Evolutionary conservation across 2,797 vertebrate species (phyloP), one percentile per base, ranked within the genome.

Genomic region (Poeciliopsis paucimaculata): DNA sequence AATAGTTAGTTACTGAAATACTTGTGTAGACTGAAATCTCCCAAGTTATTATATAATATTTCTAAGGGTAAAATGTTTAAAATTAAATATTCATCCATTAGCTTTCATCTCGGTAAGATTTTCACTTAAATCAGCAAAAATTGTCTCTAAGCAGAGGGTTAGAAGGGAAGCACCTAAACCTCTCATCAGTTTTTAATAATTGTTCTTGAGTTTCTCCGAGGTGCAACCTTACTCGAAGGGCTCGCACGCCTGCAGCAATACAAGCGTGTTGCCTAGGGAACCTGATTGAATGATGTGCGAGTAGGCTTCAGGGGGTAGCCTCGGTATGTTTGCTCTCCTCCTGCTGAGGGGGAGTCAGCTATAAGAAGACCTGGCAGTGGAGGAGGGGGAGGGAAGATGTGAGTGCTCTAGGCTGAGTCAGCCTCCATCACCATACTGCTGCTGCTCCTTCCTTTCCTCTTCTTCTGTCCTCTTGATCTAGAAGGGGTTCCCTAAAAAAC

Each of bases 231-330:
- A 64, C 86, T 85, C 80, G 60, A 45, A 66, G 64, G 76, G 72
- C 72, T 73, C 77, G 75, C 55, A 77, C 20, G 83, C 86, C 90
- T 77, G 75, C 80, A 89, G 88, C 34, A 0, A 90, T 49, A 86
- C 57, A 20, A 82, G 78, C 64, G 1, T 28, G 90, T 92, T 91
- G 81, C 84, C 87, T 91, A 90, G 84, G 89, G 73, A 93, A 92
- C 88, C 8, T 0, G 46, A 77, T 80, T 77, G 87, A 90, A 64
- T 66, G 86, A 87, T 83, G 77, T 46, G 74, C 10, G 80, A 86
- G 90, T 72, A 82, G 86, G 87, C 71, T 88, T 82, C 53, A 31
- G 88, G 92, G 60, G 89, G 81, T 85, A 81, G 74, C 87, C 89
- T 85, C 81, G 55, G 82, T 85, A 76, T 82, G 82, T 77, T 76